Evolutionary conservation across 2,888 invertebrate species (phyloP).

Genomic region (Orthonevra nobilis): DNA sequence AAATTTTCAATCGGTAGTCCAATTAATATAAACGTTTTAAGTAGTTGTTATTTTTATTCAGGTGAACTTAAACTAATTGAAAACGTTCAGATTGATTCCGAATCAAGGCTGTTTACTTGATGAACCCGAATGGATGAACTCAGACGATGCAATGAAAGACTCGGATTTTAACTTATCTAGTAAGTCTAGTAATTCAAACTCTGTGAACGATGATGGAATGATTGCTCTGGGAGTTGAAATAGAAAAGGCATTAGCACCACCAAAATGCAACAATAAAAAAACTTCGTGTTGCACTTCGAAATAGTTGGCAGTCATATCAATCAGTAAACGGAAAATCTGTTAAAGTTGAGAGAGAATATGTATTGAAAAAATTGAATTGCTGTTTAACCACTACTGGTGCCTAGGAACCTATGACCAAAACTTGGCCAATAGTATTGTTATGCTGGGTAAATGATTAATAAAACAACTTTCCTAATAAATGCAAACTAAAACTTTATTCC

Average conservation of each 20-base stretch:
- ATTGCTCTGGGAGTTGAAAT: conserved; percentile 9
- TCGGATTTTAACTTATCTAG: conserved; percentile 22
- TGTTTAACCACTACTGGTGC: neutral
- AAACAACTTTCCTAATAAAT: too few relatives aligned
- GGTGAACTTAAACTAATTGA: too few relatives aligned
- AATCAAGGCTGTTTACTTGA: neutral
- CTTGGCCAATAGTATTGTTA: too few relatives aligned
- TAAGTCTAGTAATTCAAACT: neutral
- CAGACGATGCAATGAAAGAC: conserved; percentile 8
- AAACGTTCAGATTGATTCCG: too few relatives aligned
- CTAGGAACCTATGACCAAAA: neutral
- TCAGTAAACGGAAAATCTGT: conserved; percentile 1
- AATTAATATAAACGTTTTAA: neutral
- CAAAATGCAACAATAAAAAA: conserved; percentile 21
- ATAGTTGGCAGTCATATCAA: conserved; percentile 14
- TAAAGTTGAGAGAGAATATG: neutral
- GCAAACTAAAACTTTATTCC: too few relatives aligned
- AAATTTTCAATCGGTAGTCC: too few relatives aligned
- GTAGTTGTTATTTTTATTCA: conserved; percentile 3
- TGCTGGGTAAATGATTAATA: too few relatives aligned
- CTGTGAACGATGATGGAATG: neutral
- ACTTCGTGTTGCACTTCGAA: conserved; percentile 4
- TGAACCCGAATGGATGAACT: conserved; percentile 10
- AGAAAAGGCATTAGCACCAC: conserved; percentile 8
- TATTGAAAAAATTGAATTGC: neutral